Base-by-base conservation (phyloP, 2,888 invertebrate species). In the Drosophila neutralis region DNA sequence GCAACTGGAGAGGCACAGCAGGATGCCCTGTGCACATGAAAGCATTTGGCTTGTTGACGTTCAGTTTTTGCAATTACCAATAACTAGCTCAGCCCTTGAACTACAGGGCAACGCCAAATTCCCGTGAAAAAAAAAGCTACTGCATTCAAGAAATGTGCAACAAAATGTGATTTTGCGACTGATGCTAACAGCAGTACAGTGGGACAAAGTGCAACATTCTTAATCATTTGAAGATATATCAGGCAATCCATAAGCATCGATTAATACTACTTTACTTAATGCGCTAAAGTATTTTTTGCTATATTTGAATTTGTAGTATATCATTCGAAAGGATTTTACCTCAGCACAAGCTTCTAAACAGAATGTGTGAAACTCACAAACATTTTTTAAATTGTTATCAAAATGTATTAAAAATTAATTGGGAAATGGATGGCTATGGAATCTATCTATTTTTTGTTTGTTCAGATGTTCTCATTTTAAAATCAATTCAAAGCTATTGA, bases 41-140 rank as follows among this genome's bases (percentile, higher is more conserved):
- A n/a, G 15, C 33, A 54, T 58, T 62, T 58, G 58, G 35, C 38
- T 36, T 71, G 59, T 68, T 76, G 69, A 69, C 65, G 61, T 72
- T 36, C 27, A 51, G n/a, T 42, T 59, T 67, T 51, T 51, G n/a
- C 52, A 69, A 75, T 68, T 68, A 38, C 27, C 15, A 31, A 11
- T 63, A 76, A 87, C 82, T 65, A 73, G 52, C 52, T 24, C 57
- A 65, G 57, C 69, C 85, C 64, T 76, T 78, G 73, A 74, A 74
- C 75, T 59, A 56, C 48, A 38, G 69, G 56, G 15, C 36, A 61
- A 36, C n/a, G 49, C 33, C 21, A 42, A 67, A 35, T 51, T 63
- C 49, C 66, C 45, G 35, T 36, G 3, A n/a, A 71, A 48, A 64
- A 65, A 62, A 69, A 24, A 15, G 11, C 63, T 51, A 48, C 69